A percentile compares a stretch with the other conserved stretches of the same genome.
Conservation (phyloP, 2,888 invertebrate genomes). For the Ectemnius lituratus region DNA sequence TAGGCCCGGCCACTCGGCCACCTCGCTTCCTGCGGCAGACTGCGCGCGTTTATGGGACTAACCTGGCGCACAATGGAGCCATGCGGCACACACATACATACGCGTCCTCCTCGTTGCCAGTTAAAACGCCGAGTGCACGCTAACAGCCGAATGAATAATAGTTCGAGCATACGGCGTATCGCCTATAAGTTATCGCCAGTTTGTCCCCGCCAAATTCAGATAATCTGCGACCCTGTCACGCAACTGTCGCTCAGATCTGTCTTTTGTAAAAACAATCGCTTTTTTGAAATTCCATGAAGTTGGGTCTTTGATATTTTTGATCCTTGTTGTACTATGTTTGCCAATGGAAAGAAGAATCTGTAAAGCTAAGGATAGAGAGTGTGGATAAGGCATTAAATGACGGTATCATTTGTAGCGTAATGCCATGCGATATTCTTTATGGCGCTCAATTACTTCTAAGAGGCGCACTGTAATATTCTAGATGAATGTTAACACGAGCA, state of each 20-base stretch:
- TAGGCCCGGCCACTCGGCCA: too few species aligned
- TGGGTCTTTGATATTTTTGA: too few species aligned
- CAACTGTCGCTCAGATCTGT: neutral
- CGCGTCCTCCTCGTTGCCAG: constrained; percentile 25
- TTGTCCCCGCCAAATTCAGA: constrained; percentile 60
- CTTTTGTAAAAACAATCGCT: too few species aligned
- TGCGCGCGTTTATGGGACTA: constrained; percentile 33
- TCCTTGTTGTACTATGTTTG: neutral
- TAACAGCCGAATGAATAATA: constrained; percentile 59
- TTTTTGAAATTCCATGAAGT: too few species aligned
- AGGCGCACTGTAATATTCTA: constrained; percentile 21
- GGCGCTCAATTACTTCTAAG: constrained; percentile 32
- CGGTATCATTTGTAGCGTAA: constrained; percentile 22
- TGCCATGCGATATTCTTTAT: constrained; percentile 20
- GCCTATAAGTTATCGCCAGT: constrained; percentile 54
- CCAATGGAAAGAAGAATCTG: too few species aligned
- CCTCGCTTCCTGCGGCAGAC: too few species aligned
- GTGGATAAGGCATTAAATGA: neutral
- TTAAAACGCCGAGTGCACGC: constrained; percentile 38
- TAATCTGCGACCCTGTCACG: constrained; percentile 55
- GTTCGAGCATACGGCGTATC: constrained; percentile 48
- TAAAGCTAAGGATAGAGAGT: too few species aligned
- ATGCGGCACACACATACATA: constrained; percentile 22
- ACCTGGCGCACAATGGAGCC: too few species aligned
- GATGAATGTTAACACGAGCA: constrained; percentile 35